Evolutionary conservation across 1,140 invertebrate species (phyloP).

Genomic region (Pachypeltis micranthus): DNA sequence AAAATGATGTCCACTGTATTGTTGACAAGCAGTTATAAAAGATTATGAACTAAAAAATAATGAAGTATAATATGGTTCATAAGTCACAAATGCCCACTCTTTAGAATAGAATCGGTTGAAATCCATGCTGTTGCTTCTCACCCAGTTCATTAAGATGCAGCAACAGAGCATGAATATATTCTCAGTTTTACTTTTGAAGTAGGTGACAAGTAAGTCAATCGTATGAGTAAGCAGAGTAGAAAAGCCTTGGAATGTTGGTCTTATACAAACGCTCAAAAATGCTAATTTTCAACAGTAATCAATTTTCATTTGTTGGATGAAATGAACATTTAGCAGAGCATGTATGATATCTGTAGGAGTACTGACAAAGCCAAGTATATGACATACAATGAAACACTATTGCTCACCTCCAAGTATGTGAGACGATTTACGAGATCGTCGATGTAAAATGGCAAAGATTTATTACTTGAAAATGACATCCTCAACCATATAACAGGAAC

Average conservation of each 20-base stretch:
- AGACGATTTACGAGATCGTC: not conserved
- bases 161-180: too few relatives aligned
- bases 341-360: not conserved
- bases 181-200: too few relatives aligned
- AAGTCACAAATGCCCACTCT: not conserved
- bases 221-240: too few relatives aligned
- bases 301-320: not conserved
- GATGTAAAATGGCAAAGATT: not conserved
- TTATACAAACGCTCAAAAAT: too few relatives aligned
- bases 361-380: not conserved
- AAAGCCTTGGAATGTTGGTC: too few relatives aligned
- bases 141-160: too few relatives aligned
- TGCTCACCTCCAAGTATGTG: not conserved
- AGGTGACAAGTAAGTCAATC: too few relatives aligned
- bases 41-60: too few relatives aligned
- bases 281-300: not conserved
- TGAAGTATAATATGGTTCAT: not conserved
- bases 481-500: not conserved
- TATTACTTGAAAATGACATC: not conserved
- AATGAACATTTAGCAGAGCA: not conserved
- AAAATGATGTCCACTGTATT: too few relatives aligned
- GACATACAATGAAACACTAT: not conserved
- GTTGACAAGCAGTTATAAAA: too few relatives aligned
- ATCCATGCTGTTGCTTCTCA: too few relatives aligned
- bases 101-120: too few relatives aligned